phyloP scores from a whole-genome alignment of 1,140 invertebrate species.

The Lepidotrigona ventralis region DNA sequence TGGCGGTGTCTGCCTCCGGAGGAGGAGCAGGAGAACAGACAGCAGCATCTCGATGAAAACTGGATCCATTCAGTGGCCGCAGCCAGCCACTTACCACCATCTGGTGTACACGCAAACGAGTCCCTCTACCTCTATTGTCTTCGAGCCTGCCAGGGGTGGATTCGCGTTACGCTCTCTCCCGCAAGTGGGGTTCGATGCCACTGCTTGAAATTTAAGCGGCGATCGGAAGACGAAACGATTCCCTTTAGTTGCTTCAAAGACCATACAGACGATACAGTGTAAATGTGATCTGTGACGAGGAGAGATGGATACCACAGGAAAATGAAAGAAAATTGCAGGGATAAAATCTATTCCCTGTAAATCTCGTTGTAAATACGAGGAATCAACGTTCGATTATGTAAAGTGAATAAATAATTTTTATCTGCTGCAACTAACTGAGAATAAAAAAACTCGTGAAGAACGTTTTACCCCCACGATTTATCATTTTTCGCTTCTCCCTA shows the following conservation, averaged over 20 bases:
- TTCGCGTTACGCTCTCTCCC: not conserved
- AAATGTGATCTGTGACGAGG: not conserved
- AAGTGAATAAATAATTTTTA: no score
- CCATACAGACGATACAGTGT: not conserved
- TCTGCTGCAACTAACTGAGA: not conserved
- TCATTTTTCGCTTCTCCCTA: no score
- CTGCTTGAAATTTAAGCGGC: not conserved
- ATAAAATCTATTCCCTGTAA: not conserved
- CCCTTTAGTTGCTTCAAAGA: not conserved
- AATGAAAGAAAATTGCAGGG: not conserved
- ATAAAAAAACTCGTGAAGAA: not conserved
- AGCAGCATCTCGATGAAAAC: conserved; percentile 49
- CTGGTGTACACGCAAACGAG: conserved; percentile 52
- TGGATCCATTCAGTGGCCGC: conserved; percentile 41
- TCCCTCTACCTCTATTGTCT: conserved; percentile 38
- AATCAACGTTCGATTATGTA: no score
- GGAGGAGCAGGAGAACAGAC: conserved; percentile 2
- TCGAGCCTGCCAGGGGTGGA: not conserved
- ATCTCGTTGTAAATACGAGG: no score
- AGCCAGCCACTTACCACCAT: conserved; percentile 47
- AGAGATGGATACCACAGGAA: not conserved
- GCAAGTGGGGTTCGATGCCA: not conserved
- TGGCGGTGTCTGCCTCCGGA: conserved; percentile 4
- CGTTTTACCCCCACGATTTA: no score
- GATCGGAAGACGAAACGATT: not conserved